phyloP scores from a whole-genome alignment of 1,140 invertebrate species.

The Papilio helenus region DNA sequence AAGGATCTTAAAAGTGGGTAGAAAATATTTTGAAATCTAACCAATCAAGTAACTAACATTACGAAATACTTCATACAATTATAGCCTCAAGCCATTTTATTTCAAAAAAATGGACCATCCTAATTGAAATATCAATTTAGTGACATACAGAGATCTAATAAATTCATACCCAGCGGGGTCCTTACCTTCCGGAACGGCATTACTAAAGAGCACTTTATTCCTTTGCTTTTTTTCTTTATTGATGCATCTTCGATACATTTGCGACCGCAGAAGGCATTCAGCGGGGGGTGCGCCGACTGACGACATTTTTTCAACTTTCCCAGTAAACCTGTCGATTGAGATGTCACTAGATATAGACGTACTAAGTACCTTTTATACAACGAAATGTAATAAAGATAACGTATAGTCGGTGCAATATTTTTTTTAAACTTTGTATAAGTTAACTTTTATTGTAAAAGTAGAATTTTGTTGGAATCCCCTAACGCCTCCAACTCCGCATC shows the following conservation, averaged over 20 bases:
- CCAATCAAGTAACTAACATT: background rate
- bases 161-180: constrained; percentile 66
- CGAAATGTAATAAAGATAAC: constrained; percentile 56
- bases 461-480: background rate
- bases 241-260: constrained; percentile 74
- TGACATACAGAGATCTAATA: constrained; percentile 56
- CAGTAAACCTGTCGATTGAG: constrained; percentile 65
- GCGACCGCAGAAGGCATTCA: constrained; percentile 73
- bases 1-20: too few species aligned
- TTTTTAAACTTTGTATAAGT: constrained; percentile 46
- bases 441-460: constrained; percentile 27
- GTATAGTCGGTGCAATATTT: constrained; percentile 45
- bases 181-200: constrained; percentile 53
- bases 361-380: constrained; percentile 35
- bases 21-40: background rate
- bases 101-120: background rate
- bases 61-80: too few species aligned
- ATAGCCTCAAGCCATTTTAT: background rate
- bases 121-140: constrained; percentile 52
- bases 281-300: constrained; percentile 67
- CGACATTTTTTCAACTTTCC: constrained; percentile 62
- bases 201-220: constrained; percentile 46
- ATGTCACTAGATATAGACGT: constrained; percentile 52
- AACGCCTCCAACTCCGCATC: too few species aligned
- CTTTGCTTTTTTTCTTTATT: constrained; percentile 51